Base-by-base conservation (phyloP, 2,113 vertebrate genomes). In the Scopus umbretta region DNA sequence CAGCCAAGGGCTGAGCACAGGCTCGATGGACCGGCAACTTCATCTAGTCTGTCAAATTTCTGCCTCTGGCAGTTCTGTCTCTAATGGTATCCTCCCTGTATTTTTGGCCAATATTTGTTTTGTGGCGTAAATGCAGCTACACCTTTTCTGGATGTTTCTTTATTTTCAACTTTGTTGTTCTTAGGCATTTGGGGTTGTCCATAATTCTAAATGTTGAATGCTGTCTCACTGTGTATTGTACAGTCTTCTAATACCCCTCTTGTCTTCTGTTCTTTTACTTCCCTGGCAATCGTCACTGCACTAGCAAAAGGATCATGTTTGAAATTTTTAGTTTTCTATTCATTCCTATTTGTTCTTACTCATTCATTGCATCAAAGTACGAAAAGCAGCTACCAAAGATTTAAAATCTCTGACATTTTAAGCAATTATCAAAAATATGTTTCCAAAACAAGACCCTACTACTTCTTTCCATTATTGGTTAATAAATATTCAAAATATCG, bases 41-140 rank as follows among this genome's bases (percentile, higher is more conserved):
- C 86, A 96, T 96, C 66, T 92, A 45, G 42, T 79, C 47, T 92
- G 96, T 94, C 92, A 93, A 87, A 88, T 96, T 91, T 83, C 59
- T 71, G 53, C 85, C 84, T 79, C 79, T 70, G 59, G 91, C 88
- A 80, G 6, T 80, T 91, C 58, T 72, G 20, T 59, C 55, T 94
- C 59, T 90, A 50, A 29, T 92, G 25, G 76, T 90, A 90, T 79
- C 61, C 23, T 73, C n/a, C 34, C 22, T 90, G 58, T 81, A 52
- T 36, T 92, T 95, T 92, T 92, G 49, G n/a, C 53, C 65, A 78
- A 13, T 80, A 58, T 70, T 95, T 75, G 42, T 65, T 93, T 67
- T 75, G 61, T 96, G 95, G 53, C 36, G 80, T 86, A 89, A 96
- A 79, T 78, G 32, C 32, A 75, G n/a, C 76, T 70, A 22, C 18